Percentiles rank a stretch among this genome's conserved stretches.
Conservation (phyloP, 1,140 invertebrate genomes). For the Drosophila busckii region DNA sequence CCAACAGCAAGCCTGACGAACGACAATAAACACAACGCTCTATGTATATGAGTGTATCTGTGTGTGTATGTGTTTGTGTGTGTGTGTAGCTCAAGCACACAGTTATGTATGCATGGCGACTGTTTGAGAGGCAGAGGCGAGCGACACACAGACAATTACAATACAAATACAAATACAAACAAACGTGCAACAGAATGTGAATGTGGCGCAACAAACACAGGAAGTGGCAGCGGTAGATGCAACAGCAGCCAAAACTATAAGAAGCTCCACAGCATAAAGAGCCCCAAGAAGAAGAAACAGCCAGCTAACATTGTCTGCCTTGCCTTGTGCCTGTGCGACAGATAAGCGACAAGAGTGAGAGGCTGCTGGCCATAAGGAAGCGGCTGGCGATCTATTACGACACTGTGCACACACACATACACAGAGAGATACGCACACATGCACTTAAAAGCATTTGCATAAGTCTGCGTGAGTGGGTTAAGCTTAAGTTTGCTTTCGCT, state of each 20-base stretch:
- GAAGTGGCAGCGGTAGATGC: conserved; percentile 44
- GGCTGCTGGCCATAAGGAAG: conserved; percentile 42
- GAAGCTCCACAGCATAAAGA: conserved; percentile 9
- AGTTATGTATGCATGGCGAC: conserved; percentile 17
- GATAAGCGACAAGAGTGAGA: conserved; percentile 50
- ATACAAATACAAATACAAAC: conserved; percentile 73
- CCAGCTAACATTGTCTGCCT: conserved; percentile 12
- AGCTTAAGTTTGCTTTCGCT: no score
- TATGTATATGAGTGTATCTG: no score
- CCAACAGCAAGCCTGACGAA: background rate
- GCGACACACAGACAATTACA: conserved; percentile 59
- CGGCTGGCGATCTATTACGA: conserved; percentile 64
- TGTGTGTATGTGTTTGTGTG: no score
- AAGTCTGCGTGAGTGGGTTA: conserved; percentile 3
- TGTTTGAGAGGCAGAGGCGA: conserved; percentile 43
- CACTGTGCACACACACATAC: conserved; percentile 10
- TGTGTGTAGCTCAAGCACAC: conserved; percentile 11
- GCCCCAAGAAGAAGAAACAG: conserved; percentile 15
- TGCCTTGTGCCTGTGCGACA: no score
- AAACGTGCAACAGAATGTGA: conserved; percentile 60
- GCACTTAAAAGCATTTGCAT: conserved; percentile 1
- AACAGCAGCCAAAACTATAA: conserved; percentile 32
- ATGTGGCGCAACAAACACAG: conserved; percentile 31
- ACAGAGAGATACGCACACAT: conserved; percentile 1
- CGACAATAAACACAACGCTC: conserved; percentile 29